A percentile compares a stretch with the other conserved stretches of the same genome.
phyloP scores from a whole-genome alignment of 2,113 vertebrate genomes.

The Pipra filicauda region DNA sequence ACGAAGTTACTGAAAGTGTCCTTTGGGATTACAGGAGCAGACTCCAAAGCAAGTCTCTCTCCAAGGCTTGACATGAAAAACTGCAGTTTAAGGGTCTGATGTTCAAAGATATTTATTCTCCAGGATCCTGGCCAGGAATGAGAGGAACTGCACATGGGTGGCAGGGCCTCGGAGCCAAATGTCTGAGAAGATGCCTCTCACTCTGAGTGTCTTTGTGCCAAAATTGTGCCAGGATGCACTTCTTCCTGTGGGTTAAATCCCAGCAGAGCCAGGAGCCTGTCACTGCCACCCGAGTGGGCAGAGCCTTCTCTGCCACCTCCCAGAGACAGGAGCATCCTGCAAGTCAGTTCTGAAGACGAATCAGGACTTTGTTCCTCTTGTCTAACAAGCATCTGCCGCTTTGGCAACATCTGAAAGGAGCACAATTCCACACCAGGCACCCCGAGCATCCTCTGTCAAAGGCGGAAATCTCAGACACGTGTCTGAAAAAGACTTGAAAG shows the following conservation, averaged over 20 bases:
- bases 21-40: not conserved
- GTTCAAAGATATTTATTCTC: not conserved
- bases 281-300: not conserved
- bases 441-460: not conserved
- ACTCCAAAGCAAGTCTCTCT: not conserved
- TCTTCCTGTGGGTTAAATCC: not conserved
- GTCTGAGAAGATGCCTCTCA: not conserved
- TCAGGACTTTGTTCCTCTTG: not conserved
- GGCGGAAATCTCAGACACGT: constrained; percentile 17
- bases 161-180: not conserved
- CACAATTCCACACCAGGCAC: not conserved
- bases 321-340: not conserved
- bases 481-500: constrained; percentile 10
- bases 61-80: not conserved
- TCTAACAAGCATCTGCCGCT: constrained; percentile 11
- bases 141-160: not conserved
- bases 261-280: not conserved
- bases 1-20: not conserved
- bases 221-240: not conserved
- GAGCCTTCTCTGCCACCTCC: not conserved
- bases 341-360: not conserved
- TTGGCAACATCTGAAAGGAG: not conserved
- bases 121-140: not conserved
- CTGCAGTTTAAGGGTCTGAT: not conserved
- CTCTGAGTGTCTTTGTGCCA: not conserved